phyloP scores from a whole-genome alignment of 2,113 vertebrate species.

The Platysternon megacephalum region DNA sequence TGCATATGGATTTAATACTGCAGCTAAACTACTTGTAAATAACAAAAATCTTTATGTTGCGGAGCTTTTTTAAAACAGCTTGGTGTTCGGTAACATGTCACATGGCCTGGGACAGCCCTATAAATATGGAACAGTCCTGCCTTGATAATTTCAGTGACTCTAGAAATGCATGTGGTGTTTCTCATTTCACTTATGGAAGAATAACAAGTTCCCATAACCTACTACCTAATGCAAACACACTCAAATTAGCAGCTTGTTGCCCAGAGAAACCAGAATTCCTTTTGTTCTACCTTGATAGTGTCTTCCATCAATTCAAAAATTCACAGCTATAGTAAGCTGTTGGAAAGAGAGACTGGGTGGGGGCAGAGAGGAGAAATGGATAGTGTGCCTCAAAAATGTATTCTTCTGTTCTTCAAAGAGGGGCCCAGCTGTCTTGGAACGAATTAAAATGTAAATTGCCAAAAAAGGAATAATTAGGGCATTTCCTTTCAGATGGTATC shows the following conservation, averaged over 20 bases:
- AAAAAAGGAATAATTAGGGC: slow-evolving; percentile 48
- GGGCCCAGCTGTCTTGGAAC: slow-evolving; percentile 59
- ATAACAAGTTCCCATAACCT: slow-evolving; percentile 42
- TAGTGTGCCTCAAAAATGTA: slow-evolving; percentile 18
- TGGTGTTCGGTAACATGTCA: not conserved
- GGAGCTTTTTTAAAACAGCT: not conserved
- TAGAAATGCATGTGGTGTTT: not conserved
- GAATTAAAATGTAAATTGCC: slow-evolving; percentile 73
- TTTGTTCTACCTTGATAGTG: not conserved
- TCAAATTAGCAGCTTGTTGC: not conserved
- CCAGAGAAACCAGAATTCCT: not conserved
- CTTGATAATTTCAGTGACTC: slow-evolving; percentile 3
- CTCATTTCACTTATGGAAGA: not conserved
- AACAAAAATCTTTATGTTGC: not conserved
- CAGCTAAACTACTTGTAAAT: not conserved
- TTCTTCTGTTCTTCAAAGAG: slow-evolving; percentile 41
- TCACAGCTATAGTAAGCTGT: not conserved
- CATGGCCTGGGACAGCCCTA: not conserved
- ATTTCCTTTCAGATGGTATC: slow-evolving; percentile 48
- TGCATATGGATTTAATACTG: not conserved
- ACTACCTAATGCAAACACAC: not conserved
- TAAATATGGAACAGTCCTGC: not conserved
- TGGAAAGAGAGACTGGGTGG: slow-evolving; percentile 11
- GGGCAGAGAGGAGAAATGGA: not conserved
- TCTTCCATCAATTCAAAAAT: not conserved